Percentiles rank a stretch among this genome's conserved stretches.
Conservation (phyloP, 2,888 invertebrate genomes). For the Papilio demoleus region DNA sequence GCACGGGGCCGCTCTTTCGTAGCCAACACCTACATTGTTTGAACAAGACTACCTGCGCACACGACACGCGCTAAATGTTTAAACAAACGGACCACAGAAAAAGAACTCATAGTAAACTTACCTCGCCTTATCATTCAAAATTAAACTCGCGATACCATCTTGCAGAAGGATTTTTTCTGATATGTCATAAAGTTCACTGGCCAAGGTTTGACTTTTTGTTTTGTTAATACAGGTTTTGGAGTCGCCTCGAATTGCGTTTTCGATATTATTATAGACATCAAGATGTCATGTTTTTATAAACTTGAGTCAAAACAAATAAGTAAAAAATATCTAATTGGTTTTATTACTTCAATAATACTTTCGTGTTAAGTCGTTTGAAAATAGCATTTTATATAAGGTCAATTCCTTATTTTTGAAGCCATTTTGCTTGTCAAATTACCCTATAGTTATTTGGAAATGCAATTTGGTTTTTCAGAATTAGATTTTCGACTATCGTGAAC, state of each 20-base stretch:
- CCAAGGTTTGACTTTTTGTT: conserved; percentile 24
- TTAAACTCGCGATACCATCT: conserved; percentile 43
- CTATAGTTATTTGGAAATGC: too few species aligned
- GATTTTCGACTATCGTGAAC: too few species aligned
- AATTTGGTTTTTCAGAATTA: too few species aligned
- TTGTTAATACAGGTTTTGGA: conserved; percentile 27
- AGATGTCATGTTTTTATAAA: conserved; percentile 10
- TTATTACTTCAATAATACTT: too few species aligned
- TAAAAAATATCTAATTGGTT: neutral
- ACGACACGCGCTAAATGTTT: conserved; percentile 68
- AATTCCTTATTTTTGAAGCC: too few species aligned
- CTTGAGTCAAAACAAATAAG: conserved; percentile 7
- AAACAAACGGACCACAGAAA: conserved; percentile 63
- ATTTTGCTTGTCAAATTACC: neutral
- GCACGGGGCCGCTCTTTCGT: conserved; percentile 79
- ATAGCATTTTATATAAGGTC: neutral
- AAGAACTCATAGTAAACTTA: conserved; percentile 56
- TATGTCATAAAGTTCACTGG: conserved; percentile 46
- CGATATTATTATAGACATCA: conserved; percentile 23
- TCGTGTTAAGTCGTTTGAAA: neutral
- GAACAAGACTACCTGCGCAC: conserved; percentile 65
- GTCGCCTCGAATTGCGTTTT: conserved; percentile 4
- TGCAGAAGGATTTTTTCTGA: conserved; percentile 41
- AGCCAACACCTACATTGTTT: conserved; percentile 73
- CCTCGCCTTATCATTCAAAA: conserved; percentile 63